Percentiles rank a stretch among this genome's conserved stretches.
Evolutionary conservation across 2,113 vertebrate species (phyloP).

Genomic region (Gasterosteus nipponicus): DNA sequence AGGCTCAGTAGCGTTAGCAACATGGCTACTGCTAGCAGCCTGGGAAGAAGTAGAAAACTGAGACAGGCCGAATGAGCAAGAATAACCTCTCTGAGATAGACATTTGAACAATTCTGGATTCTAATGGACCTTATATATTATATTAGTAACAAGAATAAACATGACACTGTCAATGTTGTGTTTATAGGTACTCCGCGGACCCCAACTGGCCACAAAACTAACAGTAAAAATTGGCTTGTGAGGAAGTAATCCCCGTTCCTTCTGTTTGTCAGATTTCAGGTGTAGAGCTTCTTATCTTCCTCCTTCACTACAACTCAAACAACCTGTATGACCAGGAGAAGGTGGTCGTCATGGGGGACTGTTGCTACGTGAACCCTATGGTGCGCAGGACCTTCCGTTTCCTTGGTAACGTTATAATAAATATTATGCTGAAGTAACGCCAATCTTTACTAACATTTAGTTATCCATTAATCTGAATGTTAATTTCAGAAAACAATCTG

Average conservation of each 20-base stretch:
- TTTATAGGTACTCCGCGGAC: background rate
- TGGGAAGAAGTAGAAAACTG: too few relatives aligned
- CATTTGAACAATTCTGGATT: too few relatives aligned
- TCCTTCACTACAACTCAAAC: slow-evolving; percentile 87
- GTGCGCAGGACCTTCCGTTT: slow-evolving; percentile 90
- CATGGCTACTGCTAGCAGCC: too few relatives aligned
- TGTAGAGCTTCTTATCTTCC: slow-evolving; percentile 90
- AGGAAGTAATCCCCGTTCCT: background rate
- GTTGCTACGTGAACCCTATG: slow-evolving; percentile 93
- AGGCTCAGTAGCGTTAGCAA: too few relatives aligned
- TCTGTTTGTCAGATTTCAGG: slow-evolving; percentile 84
- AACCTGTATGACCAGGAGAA: slow-evolving; percentile 91
- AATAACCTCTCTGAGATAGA: too few relatives aligned
- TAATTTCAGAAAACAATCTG: background rate
- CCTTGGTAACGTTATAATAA: slow-evolving; percentile 81
- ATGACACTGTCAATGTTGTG: background rate
- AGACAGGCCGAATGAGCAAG: too few relatives aligned
- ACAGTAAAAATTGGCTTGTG: background rate
- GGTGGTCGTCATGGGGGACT: slow-evolving; percentile 90
- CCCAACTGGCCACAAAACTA: too few relatives aligned
- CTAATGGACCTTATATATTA: too few relatives aligned
- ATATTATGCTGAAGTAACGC: background rate
- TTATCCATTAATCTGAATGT: background rate
- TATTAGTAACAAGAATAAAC: too few relatives aligned
- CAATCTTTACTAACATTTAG: background rate